Conservation (phyloP, 2,113 vertebrate species). For the Gnathonemus echidnorhynchus region DNA sequence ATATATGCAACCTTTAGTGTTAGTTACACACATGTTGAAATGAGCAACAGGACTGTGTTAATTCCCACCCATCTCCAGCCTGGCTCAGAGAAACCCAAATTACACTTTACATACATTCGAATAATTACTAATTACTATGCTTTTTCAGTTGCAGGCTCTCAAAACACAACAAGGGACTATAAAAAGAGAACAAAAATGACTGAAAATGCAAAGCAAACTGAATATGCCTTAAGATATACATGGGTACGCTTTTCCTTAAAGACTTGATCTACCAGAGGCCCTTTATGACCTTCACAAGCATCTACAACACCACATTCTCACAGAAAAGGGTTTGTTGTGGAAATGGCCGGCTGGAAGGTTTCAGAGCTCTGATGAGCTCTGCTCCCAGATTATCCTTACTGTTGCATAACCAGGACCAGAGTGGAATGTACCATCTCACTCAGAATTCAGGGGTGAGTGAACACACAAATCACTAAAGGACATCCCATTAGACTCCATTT, state of each 20-base stretch:
- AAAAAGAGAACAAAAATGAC: background rate
- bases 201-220: background rate
- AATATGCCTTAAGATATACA: background rate
- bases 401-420: constrained; percentile 7
- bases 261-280: background rate
- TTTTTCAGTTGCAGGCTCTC: background rate
- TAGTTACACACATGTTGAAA: background rate
- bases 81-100: background rate
- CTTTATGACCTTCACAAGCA: background rate
- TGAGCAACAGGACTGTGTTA: background rate
- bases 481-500: background rate
- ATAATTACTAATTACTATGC: background rate
- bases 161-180: background rate
- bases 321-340: background rate
- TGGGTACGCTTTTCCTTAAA: background rate
- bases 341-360: background rate
- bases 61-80: background rate
- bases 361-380: background rate
- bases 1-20: background rate
- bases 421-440: background rate
- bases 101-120: background rate
- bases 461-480: background rate
- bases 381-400: background rate
- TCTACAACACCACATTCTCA: background rate
- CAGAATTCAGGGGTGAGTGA: background rate